Conservation (phyloP, 2,888 invertebrate species). For the Tenthredo distinguenda region DNA sequence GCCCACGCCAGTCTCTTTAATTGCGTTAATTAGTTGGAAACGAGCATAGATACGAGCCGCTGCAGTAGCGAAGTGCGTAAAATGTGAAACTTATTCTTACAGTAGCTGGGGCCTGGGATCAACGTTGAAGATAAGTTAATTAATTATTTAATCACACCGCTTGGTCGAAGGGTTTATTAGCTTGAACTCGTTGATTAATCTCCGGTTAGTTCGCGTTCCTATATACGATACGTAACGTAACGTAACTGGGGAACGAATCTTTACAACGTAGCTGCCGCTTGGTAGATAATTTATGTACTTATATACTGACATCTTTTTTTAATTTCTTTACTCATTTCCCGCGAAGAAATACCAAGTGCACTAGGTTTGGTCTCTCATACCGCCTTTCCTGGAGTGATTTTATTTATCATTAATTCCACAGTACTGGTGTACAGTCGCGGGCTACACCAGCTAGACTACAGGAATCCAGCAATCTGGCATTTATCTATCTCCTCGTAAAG, state of each 20-base stretch:
- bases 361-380: not conserved
- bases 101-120: constrained; percentile 4
- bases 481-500: constrained; percentile 31
- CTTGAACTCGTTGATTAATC: constrained; percentile 32
- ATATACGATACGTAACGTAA: not conserved
- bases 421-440: no score
- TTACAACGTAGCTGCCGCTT: not conserved
- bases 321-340: not conserved
- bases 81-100: constrained; percentile 22
- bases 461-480: constrained; percentile 39
- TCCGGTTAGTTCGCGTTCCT: not conserved
- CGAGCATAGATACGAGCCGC: not conserved
- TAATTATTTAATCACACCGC: constrained; percentile 47
- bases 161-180: constrained; percentile 38
- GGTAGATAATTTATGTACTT: not conserved
- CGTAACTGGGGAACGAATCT: not conserved
- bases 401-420: not conserved
- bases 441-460: not conserved
- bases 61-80: not conserved
- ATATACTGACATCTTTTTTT: not conserved
- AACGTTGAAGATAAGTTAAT: constrained; percentile 38
- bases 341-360: not conserved
- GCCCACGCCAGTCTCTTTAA: not conserved
- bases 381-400: not conserved
- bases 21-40: constrained; percentile 42